Evolutionary conservation across 2,888 invertebrate species (phyloP).

Genomic region (Clanis bilineata): DNA sequence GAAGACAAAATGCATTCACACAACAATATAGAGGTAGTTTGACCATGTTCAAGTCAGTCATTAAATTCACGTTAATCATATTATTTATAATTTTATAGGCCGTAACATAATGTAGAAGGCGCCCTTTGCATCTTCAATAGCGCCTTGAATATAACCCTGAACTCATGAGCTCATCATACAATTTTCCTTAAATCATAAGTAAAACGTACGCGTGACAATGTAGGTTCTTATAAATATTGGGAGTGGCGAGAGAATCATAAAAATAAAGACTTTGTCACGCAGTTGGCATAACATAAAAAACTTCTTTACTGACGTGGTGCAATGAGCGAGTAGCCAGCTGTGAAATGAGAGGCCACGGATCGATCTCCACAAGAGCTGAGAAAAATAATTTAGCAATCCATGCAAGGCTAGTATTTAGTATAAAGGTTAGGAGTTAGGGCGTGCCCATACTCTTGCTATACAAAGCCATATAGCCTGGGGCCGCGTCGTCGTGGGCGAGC

Average conservation of each 20-base stretch:
- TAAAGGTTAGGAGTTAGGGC: too few species aligned
- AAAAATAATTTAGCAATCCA: too few species aligned
- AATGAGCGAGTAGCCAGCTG: too few species aligned
- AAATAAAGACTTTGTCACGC: not conserved
- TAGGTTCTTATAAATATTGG: not conserved
- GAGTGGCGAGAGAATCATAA: not conserved
- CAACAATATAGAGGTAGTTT: conserved; percentile 2
- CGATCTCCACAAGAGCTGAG: too few species aligned
- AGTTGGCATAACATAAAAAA: not conserved
- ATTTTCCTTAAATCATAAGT: not conserved
- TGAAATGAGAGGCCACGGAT: too few species aligned
- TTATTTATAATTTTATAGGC: not conserved
- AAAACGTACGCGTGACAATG: not conserved
- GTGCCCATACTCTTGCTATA: too few species aligned
- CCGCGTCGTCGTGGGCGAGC: too few species aligned
- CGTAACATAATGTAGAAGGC: not conserved
- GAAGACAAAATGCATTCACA: not conserved
- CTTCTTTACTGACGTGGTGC: too few species aligned
- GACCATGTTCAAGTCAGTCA: not conserved
- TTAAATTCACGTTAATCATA: not conserved
- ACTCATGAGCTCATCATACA: not conserved
- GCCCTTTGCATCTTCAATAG: not conserved
- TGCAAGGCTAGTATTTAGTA: too few species aligned
- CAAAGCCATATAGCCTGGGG: too few species aligned
- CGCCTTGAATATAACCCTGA: not conserved